Percentiles rank a stretch among this genome's conserved stretches.
Evolutionary conservation across 2,797 vertebrate genomes (phyloP).

Genomic region (Phoeniculus purpureus): DNA sequence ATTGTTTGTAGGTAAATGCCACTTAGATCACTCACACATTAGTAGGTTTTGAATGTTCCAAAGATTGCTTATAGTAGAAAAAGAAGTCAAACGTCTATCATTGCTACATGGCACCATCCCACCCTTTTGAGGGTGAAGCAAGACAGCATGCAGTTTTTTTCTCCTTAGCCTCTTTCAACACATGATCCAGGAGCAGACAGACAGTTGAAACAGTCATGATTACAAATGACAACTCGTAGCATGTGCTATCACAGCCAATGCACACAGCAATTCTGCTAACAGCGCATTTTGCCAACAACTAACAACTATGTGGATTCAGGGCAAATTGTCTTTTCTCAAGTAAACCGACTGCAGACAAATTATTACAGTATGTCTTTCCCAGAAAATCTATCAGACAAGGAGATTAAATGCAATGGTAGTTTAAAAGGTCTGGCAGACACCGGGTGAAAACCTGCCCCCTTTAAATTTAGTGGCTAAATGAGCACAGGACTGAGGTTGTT

Average conservation of each 20-base stretch:
- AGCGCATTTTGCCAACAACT: slow-evolving; percentile 20
- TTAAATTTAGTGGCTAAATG: background rate
- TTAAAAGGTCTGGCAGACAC: background rate
- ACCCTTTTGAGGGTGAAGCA: slow-evolving; percentile 19
- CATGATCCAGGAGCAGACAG: slow-evolving; percentile 32
- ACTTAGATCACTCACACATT: background rate
- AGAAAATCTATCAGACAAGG: background rate
- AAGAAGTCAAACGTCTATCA: background rate
- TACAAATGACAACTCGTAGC: slow-evolving; percentile 53
- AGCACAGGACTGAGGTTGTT: background rate
- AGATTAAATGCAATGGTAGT: background rate
- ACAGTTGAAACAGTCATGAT: slow-evolving; percentile 50
- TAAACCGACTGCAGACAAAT: background rate
- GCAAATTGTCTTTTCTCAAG: slow-evolving; percentile 25
- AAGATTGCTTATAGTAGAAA: background rate
- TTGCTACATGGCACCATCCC: background rate
- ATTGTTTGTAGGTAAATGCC: background rate
- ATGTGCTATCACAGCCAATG: slow-evolving; percentile 37
- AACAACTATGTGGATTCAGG: background rate
- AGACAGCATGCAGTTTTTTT: background rate
- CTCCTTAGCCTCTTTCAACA: slow-evolving; percentile 1
- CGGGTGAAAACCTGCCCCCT: background rate
- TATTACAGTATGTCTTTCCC: slow-evolving; percentile 6
- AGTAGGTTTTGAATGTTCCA: background rate
- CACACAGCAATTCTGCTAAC: slow-evolving; percentile 23